Base-by-base conservation (phyloP, 1,140 invertebrate genomes). In the Aphaenogaster rudis region DNA sequence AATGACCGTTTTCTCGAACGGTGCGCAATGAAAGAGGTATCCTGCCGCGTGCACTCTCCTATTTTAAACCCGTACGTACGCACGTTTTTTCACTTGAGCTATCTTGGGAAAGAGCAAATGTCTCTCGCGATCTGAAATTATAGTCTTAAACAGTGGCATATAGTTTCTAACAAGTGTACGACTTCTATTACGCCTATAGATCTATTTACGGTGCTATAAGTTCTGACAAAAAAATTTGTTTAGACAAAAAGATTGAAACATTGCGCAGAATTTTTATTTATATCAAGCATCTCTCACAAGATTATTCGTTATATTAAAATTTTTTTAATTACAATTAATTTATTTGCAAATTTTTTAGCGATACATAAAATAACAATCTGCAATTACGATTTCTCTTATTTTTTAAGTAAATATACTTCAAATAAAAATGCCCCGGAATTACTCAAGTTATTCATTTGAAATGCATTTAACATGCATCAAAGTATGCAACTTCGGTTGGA, bases 1-100 rank as follows among this genome's bases (percentile, higher is more conserved):
- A 84, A 84, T 84, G 69, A 72, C 21, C 80, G 69, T 84, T 76
- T 84, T 84, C 69, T 84, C 80, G 67, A 59, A 76, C 54, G 54
- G 57, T 13, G 69, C 33, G 80, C 80, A 84, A 84, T 61, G 69
- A 76, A 59, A 84, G 79, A 82, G 69, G 54, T 84, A 84, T 84
- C 67, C 33, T 17, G 28, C 39, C 42, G 67, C 54, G 17, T 48
- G n/a, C 54, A 61, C n/a, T 84, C 57, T 74, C n/a, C 80, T 84
- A 84, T 76, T 84, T 84, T 71, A 81, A 81, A 81, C 50, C 15
- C 11, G 21, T 81, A 54, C 36, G 42, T 17, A 36, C 42, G 28
- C 28, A 15, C 48, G 50, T 28, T n/a, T 61, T 82, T 74, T 61
- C 52, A 82, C 36, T 9, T 63, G 48, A 54, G 28, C 28, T 81